Evolutionary conservation across 2,888 invertebrate species (phyloP), one percentile per base, ranked within the genome.

Genomic region (Teinopalpus imperialis): DNA sequence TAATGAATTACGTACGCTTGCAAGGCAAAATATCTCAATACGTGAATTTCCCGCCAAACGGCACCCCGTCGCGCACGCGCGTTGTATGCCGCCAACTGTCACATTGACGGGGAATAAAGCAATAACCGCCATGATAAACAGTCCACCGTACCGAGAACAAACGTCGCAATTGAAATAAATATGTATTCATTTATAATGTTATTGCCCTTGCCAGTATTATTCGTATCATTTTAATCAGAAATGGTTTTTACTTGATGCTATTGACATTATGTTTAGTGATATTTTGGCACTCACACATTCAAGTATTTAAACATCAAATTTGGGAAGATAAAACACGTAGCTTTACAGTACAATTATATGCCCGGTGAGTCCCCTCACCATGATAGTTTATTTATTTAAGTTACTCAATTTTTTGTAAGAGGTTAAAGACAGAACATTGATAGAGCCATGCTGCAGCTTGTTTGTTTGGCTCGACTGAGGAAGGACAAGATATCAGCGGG

Each of bases 121-220:
- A 56, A 63, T 66, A 66, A 66, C 63, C 60, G 61, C 53, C 43
- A 56, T 64, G 66, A 67, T 63, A 69, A 67, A 71, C 65, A 59
- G 54, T 13, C 18, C 62, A 62, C 27, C 43, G 53, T 49, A 44
- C 49, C 57, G 59, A 64, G 66, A 67, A 70, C 70, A 65, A 68
- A 72, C 65, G 55, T 48, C 50, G 53, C 60, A 54, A 74, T 73
- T 68, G 71, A 74, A 72, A 72, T 72, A 68, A 69, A 72, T 64
- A 67, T 59, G 59, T 65, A 66, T 65, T 66, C 59, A 64, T 70
- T 70, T 66, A 66, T 65, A 59, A 61, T 52, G 18, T 60, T 66
- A 65, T 63, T 61, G 56, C 52, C 45, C 43, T 51, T 39, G 41
- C 49, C 48, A 50, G 58, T 57, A 60, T 66, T 61, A 62, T 65